phyloP scores from a whole-genome alignment of 30 jellyfish, hydroid and myxozoan species.

The Pseudorhiza aurosa region DNA sequence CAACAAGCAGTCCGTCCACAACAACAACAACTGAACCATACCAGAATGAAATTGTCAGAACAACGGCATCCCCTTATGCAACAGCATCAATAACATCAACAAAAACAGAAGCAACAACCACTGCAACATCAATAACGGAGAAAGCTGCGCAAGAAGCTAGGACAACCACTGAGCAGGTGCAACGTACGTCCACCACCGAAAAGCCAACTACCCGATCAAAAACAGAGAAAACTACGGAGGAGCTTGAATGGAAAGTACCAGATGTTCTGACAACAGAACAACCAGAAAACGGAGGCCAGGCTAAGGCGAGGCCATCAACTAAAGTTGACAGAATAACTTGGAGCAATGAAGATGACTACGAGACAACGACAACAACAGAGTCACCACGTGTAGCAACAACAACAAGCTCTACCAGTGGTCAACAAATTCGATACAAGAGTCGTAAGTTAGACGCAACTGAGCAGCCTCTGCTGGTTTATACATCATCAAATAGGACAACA shows the following conservation, averaged over 20 bases:
- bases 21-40: slow-evolving; percentile 34
- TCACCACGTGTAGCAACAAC: slow-evolving; percentile 8
- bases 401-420: neutral
- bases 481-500: slow-evolving; percentile 10
- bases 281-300: slow-evolving; percentile 12
- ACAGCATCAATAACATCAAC: neutral
- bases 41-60: neutral
- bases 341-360: slow-evolving; percentile 6
- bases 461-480: slow-evolving; percentile 4
- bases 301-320: slow-evolving; percentile 23
- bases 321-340: slow-evolving; percentile 27
- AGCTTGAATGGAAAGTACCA: slow-evolving; percentile 38
- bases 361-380: slow-evolving; percentile 50
- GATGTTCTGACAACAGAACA: slow-evolving; percentile 32
- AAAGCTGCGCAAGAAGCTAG: neutral
- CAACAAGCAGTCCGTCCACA: slow-evolving; percentile 13
- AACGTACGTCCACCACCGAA: neutral
- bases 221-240: slow-evolving; percentile 49
- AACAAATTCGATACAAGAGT: neutral
- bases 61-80: slow-evolving; percentile 26
- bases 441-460: neutral
- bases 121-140: neutral
- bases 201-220: slow-evolving; percentile 15
- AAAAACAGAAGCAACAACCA: neutral
- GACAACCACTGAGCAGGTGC: slow-evolving; percentile 20